Conservation (phyloP, 2,113 vertebrate genomes). For the Microtus ochrogaster region DNA sequence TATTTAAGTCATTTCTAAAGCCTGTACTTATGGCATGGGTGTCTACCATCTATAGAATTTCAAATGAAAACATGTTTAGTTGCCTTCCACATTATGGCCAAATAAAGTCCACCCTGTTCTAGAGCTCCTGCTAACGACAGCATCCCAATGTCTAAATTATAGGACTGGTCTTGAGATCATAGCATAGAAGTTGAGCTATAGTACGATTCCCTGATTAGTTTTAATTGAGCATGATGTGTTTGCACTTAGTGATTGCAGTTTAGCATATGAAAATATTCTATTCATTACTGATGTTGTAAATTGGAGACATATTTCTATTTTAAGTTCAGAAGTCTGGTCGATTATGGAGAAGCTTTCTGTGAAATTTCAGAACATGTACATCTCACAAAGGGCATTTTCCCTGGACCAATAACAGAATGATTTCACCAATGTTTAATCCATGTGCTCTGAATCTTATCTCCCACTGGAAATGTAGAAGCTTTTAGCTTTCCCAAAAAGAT, state of each 20-base stretch:
- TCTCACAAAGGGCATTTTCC: neutral
- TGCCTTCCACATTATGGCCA: neutral
- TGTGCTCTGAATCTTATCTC: neutral
- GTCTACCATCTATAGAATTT: neutral
- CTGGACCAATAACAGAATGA: neutral
- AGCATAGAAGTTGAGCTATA: neutral
- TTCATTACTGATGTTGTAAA: neutral
- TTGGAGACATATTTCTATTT: neutral
- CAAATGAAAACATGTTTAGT: neutral
- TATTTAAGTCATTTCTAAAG: slow-evolving; percentile 5
- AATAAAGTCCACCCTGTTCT: neutral
- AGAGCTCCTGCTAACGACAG: neutral
- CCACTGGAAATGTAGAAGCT: neutral
- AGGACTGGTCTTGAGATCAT: neutral
- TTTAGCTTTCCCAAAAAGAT: neutral
- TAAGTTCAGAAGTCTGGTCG: neutral
- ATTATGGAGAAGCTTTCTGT: neutral
- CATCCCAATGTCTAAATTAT: slow-evolving; percentile 16
- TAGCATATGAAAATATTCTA: neutral
- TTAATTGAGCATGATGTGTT: neutral
- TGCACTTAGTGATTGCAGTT: neutral
- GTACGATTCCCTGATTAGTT: neutral
- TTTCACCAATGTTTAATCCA: neutral
- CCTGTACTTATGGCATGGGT: neutral
- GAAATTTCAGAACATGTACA: neutral